Percentiles rank a stretch among this genome's conserved stretches.
phyloP scores from a whole-genome alignment of 2,888 invertebrate genomes.

The Campoplex nolae region DNA sequence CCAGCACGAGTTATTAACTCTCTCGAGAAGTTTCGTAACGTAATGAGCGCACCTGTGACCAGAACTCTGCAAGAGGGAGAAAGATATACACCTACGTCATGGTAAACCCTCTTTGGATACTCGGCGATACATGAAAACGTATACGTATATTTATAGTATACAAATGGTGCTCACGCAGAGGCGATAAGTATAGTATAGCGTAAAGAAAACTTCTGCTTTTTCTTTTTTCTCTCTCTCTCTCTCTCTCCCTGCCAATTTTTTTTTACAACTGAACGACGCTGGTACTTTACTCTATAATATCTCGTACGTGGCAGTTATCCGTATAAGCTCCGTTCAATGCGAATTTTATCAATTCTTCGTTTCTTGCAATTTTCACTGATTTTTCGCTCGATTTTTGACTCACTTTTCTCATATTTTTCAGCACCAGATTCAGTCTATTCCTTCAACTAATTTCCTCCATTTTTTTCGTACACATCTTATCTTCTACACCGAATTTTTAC shows the following conservation, averaged over 20 bases:
- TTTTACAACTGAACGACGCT: slow-evolving; percentile 45
- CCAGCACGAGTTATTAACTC: slow-evolving; percentile 46
- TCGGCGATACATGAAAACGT: not conserved
- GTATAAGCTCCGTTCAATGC: not conserved
- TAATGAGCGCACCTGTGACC: slow-evolving; percentile 62
- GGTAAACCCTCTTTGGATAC: slow-evolving; percentile 34
- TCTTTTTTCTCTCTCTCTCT: not conserved
- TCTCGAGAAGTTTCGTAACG: slow-evolving; percentile 60
- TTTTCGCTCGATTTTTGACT: not conserved
- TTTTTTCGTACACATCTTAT: not conserved
- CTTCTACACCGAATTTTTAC: not conserved
- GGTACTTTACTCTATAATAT: slow-evolving; percentile 42
- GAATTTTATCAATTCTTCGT: not conserved
- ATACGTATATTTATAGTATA: slow-evolving; percentile 36
- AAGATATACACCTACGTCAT: slow-evolving; percentile 55
- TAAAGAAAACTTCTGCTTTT: slow-evolving; percentile 52
- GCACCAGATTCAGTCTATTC: not conserved
- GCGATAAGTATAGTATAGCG: slow-evolving; percentile 66
- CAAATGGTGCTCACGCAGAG: slow-evolving; percentile 63
- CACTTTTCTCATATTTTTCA: not conserved
- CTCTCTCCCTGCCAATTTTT: slow-evolving; percentile 27
- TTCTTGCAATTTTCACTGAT: not conserved
- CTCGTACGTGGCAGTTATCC: slow-evolving; percentile 33
- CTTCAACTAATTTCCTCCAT: not conserved
- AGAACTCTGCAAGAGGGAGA: slow-evolving; percentile 30